A percentile compares a stretch with the other conserved stretches of the same genome.
Evolutionary conservation across 2,888 invertebrate species (phyloP).

Genomic region (Malacosoma neustria): DNA sequence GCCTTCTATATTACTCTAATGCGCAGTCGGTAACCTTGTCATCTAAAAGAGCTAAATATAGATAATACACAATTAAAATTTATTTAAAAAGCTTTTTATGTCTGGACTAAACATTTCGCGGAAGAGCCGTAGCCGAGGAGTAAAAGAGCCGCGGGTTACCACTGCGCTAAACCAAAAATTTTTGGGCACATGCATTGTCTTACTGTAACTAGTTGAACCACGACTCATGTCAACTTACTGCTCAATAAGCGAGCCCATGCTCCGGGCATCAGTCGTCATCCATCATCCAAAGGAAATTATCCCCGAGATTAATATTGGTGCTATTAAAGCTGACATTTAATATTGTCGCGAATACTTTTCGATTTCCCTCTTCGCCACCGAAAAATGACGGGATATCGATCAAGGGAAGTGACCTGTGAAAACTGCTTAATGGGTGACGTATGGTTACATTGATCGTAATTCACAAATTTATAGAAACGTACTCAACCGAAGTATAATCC

Average conservation of each 20-base stretch:
- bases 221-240: slow-evolving; percentile 1
- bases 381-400: neutral
- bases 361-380: slow-evolving; percentile 1
- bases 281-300: slow-evolving; percentile 56
- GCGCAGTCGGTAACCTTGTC: too few species aligned
- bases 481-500: too few species aligned
- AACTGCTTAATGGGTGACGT: neutral
- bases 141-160: too few species aligned
- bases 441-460: neutral
- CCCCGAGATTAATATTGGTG: slow-evolving; percentile 49
- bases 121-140: too few species aligned
- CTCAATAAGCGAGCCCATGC: slow-evolving; percentile 25
- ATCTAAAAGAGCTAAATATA: too few species aligned
- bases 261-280: slow-evolving; percentile 42
- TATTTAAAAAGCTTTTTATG: too few species aligned
- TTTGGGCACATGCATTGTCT: too few species aligned
- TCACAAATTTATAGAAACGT: too few species aligned
- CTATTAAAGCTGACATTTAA: slow-evolving; percentile 34
- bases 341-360: slow-evolving; percentile 15
- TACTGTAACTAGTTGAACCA: neutral
- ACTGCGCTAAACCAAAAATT: too few species aligned
- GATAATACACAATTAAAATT: too few species aligned
- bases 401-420: neutral
- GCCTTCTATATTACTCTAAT: too few species aligned
- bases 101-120: too few species aligned